Base-by-base conservation (phyloP, 1,140 invertebrate genomes). In the Akabosia matsudoensis region DNA sequence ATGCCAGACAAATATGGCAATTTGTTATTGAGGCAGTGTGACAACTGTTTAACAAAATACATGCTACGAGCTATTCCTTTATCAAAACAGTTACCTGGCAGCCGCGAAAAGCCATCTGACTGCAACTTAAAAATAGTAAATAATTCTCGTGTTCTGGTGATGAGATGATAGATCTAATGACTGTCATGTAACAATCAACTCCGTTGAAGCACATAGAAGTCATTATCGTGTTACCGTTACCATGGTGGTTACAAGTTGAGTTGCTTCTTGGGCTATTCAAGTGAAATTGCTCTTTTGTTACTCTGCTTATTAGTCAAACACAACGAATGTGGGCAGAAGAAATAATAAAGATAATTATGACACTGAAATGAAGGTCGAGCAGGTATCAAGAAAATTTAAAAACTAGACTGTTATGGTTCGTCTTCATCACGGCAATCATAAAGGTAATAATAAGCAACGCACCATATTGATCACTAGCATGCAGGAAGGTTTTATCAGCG, bases 341-440 rank as follows among this genome's bases (percentile, higher is more conserved):
- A 67, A 67, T 67, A 67, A 67, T 67, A 67, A 67, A 31, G 61
- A 67, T 67, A 67, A 67, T 67, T 67, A 67, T 67, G 61, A 30
- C 61, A 67, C 24, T 67, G 61, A 30, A n/a, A 31, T 30, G 30
- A 67, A 67, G 61, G 61, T 67, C 61, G 30, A 1, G 28, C 3
- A 67, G 24, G 61, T 13, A 4, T 10, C 24, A 67, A 31, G 61
- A 13, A 31, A 10, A 13, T 30, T 67, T 67, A 10, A 67, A 67
- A 7, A 30, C 61, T 67, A 24, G 26, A 10, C 28, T 67, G 28
- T 45, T 45, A 30, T 67, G 61, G 61, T 31, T 30, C 61, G 61
- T 30, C 61, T 67, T 67, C 61, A 67, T 61, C 14, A 61, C 24
- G 24, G 54, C 24, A 16, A n/a, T 61, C 37, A 45, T 45, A 45